Conservation (phyloP, 2,113 vertebrate species). For the Lamprotornis superbus region DNA sequence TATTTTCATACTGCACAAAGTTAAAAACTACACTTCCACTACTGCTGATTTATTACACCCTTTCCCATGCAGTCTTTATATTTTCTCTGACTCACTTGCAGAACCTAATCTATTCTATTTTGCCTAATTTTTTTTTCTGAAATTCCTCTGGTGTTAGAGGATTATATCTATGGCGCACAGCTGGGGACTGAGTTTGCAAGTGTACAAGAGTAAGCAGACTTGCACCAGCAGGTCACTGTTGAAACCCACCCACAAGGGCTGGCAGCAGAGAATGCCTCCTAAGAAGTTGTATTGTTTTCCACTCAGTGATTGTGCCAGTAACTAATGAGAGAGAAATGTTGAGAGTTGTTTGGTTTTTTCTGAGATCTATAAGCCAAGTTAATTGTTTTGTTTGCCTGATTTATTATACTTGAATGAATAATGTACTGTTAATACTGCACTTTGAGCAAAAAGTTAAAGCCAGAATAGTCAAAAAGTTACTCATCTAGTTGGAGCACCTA, state of each 20-base stretch:
- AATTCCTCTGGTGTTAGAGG: background rate
- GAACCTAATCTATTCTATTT: background rate
- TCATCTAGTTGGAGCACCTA: background rate
- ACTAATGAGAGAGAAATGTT: background rate
- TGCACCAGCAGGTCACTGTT: background rate
- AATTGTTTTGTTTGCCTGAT: slow-evolving; percentile 15
- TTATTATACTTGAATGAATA: background rate
- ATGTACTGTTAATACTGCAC: background rate
- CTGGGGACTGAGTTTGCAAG: background rate
- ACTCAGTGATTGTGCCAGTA: background rate
- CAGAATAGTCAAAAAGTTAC: background rate
- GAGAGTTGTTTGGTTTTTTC: background rate
- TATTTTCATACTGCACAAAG: background rate
- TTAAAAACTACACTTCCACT: background rate
- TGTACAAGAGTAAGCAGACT: background rate
- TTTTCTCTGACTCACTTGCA: background rate
- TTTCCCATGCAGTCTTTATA: background rate
- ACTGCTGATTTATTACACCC: background rate
- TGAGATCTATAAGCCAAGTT: background rate
- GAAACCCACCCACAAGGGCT: slow-evolving; percentile 9
- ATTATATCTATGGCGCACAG: background rate
- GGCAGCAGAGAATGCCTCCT: background rate
- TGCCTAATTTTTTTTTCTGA: background rate
- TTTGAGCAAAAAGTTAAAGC: background rate
- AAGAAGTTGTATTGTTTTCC: slow-evolving; percentile 8